Evolutionary conservation across 2,888 invertebrate genomes (phyloP).

Genomic region (Alcis repandata): DNA sequence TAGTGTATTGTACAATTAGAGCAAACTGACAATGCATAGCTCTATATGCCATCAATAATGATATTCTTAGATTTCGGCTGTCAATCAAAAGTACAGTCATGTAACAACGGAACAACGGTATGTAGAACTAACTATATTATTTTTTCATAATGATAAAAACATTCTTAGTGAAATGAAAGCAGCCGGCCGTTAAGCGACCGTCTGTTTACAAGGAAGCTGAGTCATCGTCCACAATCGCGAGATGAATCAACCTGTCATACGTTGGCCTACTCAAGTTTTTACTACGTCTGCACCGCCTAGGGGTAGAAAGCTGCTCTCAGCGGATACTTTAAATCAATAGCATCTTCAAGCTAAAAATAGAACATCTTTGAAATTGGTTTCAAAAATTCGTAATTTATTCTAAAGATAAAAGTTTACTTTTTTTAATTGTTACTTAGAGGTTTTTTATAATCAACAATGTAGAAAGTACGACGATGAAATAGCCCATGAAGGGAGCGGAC

Average conservation of each 20-base stretch:
- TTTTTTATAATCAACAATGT: too few relatives aligned
- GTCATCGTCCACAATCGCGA: slow-evolving; percentile 34
- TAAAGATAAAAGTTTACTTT: too few relatives aligned
- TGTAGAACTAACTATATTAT: background rate
- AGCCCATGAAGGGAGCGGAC: background rate
- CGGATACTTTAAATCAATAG: too few relatives aligned
- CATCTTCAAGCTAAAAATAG: too few relatives aligned
- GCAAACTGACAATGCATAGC: too few relatives aligned
- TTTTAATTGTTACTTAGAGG: too few relatives aligned
- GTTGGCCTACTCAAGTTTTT: slow-evolving; percentile 39
- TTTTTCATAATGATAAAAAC: slow-evolving; percentile 2
- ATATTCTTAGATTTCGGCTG: background rate
- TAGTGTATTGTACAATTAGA: too few relatives aligned
- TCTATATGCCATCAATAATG: too few relatives aligned
- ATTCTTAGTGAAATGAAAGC: slow-evolving; percentile 20
- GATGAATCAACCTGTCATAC: slow-evolving; percentile 41
- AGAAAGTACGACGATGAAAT: too few relatives aligned
- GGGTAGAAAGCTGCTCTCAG: slow-evolving; percentile 42
- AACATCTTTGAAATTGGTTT: too few relatives aligned
- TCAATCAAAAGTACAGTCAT: slow-evolving; percentile 2
- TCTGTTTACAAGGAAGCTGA: slow-evolving; percentile 33
- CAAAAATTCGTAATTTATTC: too few relatives aligned
- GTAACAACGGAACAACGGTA: background rate
- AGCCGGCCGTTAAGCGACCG: slow-evolving; percentile 13
- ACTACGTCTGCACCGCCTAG: slow-evolving; percentile 32